Conservation (phyloP, 2,113 vertebrate genomes). For the Rhabdornis inornatus region DNA sequence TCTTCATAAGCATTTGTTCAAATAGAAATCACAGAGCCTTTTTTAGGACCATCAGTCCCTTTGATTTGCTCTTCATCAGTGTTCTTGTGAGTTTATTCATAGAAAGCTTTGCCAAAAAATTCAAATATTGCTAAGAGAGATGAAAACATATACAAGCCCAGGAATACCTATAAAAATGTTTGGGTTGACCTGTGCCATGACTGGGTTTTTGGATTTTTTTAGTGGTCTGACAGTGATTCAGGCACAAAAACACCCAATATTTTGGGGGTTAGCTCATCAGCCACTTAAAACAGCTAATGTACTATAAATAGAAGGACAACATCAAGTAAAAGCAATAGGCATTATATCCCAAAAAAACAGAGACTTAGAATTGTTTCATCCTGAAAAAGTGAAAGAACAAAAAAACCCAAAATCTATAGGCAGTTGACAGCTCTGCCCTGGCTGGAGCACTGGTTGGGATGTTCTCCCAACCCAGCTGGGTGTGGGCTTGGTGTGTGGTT, state of each 20-base stretch:
- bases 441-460: background rate
- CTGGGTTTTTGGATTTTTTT: background rate
- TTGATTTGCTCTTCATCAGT: slow-evolving; percentile 16
- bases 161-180: background rate
- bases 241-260: background rate
- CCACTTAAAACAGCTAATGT: background rate
- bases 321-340: background rate
- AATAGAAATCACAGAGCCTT: slow-evolving; percentile 32
- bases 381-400: background rate
- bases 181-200: background rate
- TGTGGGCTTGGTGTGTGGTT: accelerated
- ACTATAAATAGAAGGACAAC: background rate
- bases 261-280: background rate
- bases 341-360: background rate
- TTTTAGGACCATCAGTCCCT: background rate
- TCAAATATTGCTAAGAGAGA: background rate
- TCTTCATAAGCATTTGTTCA: slow-evolving; percentile 30
- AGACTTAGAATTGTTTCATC: background rate
- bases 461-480: background rate
- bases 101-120: background rate
- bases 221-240: background rate
- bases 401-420: background rate
- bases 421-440: background rate
- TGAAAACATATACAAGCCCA: background rate
- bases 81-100: background rate